Conservation (phyloP, 2,113 vertebrate genomes). For the Thamnaconus septentrionalis region DNA sequence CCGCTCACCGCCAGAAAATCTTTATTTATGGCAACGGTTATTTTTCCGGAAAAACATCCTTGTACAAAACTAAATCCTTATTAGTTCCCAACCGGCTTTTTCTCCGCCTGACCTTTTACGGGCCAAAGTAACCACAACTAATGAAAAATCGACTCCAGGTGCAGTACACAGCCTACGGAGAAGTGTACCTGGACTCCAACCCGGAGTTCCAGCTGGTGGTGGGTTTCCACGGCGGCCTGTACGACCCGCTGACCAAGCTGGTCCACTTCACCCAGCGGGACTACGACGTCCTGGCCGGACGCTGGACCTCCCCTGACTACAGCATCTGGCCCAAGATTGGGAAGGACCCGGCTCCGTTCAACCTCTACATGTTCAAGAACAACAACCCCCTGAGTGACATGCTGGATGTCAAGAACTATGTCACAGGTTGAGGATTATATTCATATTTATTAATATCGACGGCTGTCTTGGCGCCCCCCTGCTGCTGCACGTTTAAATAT, state of each 20-base stretch:
- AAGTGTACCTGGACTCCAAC: conserved; percentile 96
- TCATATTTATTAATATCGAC: neutral
- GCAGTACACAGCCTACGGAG: conserved; percentile 96
- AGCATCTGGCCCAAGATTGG: conserved; percentile 95
- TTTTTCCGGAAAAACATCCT: neutral
- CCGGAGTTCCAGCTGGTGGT: conserved; percentile 96
- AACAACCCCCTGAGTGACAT: conserved; percentile 98
- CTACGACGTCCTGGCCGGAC: conserved; percentile 94
- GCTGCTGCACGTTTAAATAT: neutral
- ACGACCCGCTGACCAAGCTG: conserved; percentile 93
- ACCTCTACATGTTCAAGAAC: conserved; percentile 98
- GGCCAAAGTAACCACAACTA: neutral
- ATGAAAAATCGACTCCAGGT: conserved; percentile 59
- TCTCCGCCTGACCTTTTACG: neutral
- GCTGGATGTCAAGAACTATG: conserved; percentile 95
- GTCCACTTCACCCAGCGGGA: conserved; percentile 98
- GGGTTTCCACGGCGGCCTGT: conserved; percentile 97
- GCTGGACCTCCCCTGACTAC: conserved; percentile 97
- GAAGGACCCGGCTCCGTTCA: conserved; percentile 92
- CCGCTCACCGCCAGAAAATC: neutral
- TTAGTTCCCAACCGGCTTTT: neutral
- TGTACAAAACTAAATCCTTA: conserved; percentile 2
- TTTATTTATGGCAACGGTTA: neutral
- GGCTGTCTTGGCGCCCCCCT: too few species aligned
- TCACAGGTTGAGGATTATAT: conserved; percentile 83